Conservation (phyloP, 2,888 invertebrate species). For the Pardosa pseudoannulata region DNA sequence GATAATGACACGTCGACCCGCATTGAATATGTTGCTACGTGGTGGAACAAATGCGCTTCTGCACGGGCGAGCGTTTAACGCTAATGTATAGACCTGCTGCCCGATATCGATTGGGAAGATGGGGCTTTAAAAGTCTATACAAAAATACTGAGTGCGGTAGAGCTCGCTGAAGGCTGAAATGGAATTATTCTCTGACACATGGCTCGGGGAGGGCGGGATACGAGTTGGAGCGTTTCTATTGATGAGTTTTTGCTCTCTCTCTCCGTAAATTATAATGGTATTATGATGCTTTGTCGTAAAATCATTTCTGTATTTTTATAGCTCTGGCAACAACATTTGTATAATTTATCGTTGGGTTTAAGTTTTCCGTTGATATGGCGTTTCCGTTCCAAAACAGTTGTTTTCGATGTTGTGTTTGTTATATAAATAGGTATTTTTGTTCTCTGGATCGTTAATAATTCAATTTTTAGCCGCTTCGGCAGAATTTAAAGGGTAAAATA, state of each 20-base stretch:
- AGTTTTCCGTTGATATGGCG: too few species aligned
- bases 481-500: too few species aligned
- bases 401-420: too few species aligned
- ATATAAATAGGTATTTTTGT: too few species aligned
- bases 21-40: conserved; percentile 61
- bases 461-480: too few species aligned
- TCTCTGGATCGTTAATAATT: too few species aligned
- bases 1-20: conserved; percentile 44
- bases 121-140: neutral
- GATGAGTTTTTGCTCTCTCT: neutral
- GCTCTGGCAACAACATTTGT: too few species aligned
- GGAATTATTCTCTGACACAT: neutral
- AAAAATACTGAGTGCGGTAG: neutral
- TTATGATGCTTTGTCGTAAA: too few species aligned
- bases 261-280: neutral
- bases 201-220: neutral
- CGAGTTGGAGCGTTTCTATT: neutral
- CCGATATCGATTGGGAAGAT: conserved; percentile 4
- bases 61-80: conserved; percentile 57
- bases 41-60: conserved; percentile 64
- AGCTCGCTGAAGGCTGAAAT: neutral
- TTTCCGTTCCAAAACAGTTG: too few species aligned
- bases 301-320: too few species aligned
- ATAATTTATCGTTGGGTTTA: too few species aligned
- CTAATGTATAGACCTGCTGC: conserved; percentile 40